Evolutionary conservation across 1,140 invertebrate species (phyloP).

Genomic region (Antheraea mylitta): DNA sequence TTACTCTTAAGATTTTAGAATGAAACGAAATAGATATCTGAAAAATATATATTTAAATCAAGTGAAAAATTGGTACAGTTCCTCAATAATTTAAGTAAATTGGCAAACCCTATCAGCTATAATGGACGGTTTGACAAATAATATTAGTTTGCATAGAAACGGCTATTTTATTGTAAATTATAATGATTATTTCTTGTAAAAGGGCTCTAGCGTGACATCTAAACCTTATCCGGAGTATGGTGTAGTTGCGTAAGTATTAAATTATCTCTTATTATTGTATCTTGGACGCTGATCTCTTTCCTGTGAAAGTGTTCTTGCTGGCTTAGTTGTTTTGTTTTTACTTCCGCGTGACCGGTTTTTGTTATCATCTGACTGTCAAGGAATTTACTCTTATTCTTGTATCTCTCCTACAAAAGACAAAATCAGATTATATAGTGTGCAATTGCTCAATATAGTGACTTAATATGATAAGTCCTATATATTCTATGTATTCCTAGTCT

Average conservation of each 20-base stretch:
- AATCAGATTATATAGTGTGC: too few species aligned
- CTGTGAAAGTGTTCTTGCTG: neutral
- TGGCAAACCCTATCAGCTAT: neutral
- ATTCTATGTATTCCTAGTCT: too few species aligned
- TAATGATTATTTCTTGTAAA: neutral
- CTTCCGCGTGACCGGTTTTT: neutral
- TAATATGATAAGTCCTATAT: too few species aligned
- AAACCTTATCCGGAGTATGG: neutral
- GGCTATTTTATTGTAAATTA: neutral
- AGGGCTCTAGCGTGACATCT: neutral
- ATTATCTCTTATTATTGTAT: constrained; percentile 1
- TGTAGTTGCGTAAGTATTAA: constrained; percentile 2
- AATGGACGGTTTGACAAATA: neutral
- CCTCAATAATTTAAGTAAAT: neutral
- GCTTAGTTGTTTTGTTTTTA: neutral
- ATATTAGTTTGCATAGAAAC: neutral
- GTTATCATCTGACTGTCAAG: neutral
- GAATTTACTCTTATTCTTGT: neutral
- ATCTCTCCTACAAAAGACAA: neutral
- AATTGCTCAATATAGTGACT: too few species aligned
- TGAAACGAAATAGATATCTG: neutral
- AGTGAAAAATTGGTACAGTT: too few species aligned
- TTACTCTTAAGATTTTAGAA: too few species aligned
- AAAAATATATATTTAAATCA: neutral
- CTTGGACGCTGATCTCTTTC: neutral